A percentile compares a stretch with the other conserved stretches of the same genome.
Evolutionary conservation across 2,888 invertebrate species (phyloP).

Genomic region (Spilarctia lutea): DNA sequence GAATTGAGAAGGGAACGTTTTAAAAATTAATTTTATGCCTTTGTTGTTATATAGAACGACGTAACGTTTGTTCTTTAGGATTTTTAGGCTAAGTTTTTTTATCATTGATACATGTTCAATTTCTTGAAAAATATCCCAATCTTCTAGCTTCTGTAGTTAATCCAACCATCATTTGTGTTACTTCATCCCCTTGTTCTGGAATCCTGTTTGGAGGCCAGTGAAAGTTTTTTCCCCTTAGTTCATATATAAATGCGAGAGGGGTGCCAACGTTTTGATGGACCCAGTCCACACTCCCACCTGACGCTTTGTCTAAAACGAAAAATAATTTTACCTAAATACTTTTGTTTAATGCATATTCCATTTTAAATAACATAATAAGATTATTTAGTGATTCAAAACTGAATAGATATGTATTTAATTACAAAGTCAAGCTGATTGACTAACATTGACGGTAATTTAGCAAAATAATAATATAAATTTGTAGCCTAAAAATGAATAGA

Average conservation of each 20-base stretch:
- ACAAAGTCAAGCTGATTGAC: background rate
- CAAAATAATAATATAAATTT: too few species aligned
- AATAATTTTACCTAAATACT: background rate
- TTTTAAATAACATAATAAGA: background rate
- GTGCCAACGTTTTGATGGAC: constrained; percentile 85
- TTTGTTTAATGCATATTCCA: too few species aligned
- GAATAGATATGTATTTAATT: background rate
- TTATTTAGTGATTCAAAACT: background rate
- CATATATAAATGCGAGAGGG: constrained; percentile 87
- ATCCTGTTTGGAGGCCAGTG: constrained; percentile 90
- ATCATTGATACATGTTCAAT: background rate
- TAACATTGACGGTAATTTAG: background rate
- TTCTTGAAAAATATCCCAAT: constrained; percentile 73
- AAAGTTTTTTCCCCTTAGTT: constrained; percentile 89
- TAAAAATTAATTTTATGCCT: too few species aligned
- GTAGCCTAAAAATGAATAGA: background rate
- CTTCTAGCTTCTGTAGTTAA: constrained; percentile 78
- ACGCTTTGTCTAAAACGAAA: constrained; percentile 76
- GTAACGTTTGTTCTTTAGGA: background rate
- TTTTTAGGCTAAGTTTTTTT: background rate
- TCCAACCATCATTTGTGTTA: constrained; percentile 87
- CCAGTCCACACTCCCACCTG: constrained; percentile 89
- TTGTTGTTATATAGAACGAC: too few species aligned
- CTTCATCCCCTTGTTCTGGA: constrained; percentile 88
- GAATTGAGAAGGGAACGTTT: too few species aligned